Evolutionary conservation across 2,797 vertebrate species (phyloP), one percentile per base, ranked within the genome.

Genomic region (Typhlichthys subterraneus): DNA sequence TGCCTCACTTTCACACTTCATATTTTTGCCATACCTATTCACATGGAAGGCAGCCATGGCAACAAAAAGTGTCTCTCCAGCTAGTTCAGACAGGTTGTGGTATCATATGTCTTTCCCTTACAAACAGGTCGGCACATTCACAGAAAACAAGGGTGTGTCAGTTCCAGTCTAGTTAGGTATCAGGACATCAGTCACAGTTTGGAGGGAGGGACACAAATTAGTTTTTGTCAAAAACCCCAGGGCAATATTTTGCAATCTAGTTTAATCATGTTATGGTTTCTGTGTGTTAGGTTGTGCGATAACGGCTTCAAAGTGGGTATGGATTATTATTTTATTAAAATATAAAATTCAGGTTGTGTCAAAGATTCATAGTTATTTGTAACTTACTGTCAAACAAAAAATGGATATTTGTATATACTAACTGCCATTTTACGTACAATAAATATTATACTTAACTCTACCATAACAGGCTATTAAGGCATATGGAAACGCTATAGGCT

Each of bases 91-190:
- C 84, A 83, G 68, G 73, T 63, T 54, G 12, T 5, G 54, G 85
- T 79, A 54, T 89, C 77, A 15, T 59, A 31, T 88, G 52, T 75
- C 84, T 5, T 38, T 33, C 59, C 3, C 31, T 33, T 53, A 56
- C 45, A 9, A 38, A 8, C 33, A 6, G 8, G 33, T 38, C 33
- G 68, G 51, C 55, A 14, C 57, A 12, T 19, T 45, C 62, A 63
- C 54, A 77, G 81, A 83, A 23, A 86, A 87, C 82, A 73, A 85
- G 47, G 85, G 87, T 45, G 85, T 70, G 81, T 59, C 70, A 3
- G 23, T 45, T 2, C 53, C 65, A 31, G 23, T 56, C 45, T 45
- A 56, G 19, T 66, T 76, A 76, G 70, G 81, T 87, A 81, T 85
- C 71, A 29, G 12, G 65, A 76, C 49, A 62, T 85, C 75, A 29